Evolutionary conservation across 2,888 invertebrate species (phyloP).

Genomic region (Drosophila melanosoma): DNA sequence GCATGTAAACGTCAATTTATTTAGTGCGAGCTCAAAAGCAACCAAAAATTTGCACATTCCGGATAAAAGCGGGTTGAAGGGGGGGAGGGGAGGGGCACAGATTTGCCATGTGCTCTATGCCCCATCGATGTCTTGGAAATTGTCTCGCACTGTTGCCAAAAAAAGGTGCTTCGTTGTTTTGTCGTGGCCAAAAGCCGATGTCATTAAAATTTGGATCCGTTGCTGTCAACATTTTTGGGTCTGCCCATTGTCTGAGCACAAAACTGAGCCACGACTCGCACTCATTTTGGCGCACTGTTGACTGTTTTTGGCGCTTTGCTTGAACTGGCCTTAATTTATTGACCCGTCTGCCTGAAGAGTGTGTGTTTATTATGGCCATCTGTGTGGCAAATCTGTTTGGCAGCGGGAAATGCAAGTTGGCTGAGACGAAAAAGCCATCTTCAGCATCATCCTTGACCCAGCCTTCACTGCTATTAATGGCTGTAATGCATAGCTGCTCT

Average conservation of each 20-base stretch:
- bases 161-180: conserved; percentile 46
- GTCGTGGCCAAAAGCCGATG: conserved; percentile 24
- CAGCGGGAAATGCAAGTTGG: conserved; percentile 1
- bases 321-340: conserved; percentile 40
- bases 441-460: conserved; percentile 22
- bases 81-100: too few species aligned
- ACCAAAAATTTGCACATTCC: conserved; percentile 65
- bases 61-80: conserved; percentile 20
- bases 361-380: not conserved
- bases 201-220: conserved; percentile 21
- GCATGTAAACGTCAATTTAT: conserved; percentile 76
- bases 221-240: conserved; percentile 11
- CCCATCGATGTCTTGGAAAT: conserved; percentile 35
- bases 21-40: conserved; percentile 62
- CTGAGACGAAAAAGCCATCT: not conserved
- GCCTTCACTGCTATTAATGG: conserved; percentile 1
- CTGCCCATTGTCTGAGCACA: conserved; percentile 27
- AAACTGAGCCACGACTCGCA: not conserved
- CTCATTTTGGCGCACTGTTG: conserved; percentile 1
- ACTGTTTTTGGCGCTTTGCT: conserved; percentile 28
- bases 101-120: not conserved
- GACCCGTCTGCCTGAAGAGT: conserved; percentile 3
- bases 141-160: conserved; percentile 37
- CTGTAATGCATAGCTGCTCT: conserved; percentile 2
- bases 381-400: not conserved